Conservation (phyloP, 2,797 vertebrate species). For the Spheniscus humboldti region DNA sequence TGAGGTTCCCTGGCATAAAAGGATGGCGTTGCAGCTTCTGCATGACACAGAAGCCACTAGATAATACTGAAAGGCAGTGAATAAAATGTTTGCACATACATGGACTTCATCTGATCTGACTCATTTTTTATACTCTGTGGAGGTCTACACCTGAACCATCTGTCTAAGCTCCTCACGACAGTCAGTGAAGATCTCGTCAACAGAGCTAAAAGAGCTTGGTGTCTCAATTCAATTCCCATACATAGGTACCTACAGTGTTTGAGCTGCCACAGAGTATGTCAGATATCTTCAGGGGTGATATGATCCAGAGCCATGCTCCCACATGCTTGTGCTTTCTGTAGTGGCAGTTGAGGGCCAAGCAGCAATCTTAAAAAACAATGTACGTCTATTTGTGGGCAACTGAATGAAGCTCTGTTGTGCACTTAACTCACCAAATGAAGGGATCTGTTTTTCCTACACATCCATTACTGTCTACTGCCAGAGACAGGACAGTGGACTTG, state of each 20-base stretch:
- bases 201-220: neutral
- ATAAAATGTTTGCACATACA: neutral
- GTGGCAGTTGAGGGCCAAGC: neutral
- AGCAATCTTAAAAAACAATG: neutral
- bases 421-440: neutral
- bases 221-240: neutral
- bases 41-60: neutral
- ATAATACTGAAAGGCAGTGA: neutral
- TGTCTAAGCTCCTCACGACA: neutral
- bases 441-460: neutral
- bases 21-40: neutral
- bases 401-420: neutral
- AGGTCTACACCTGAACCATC: neutral
- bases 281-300: neutral
- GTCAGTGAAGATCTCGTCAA: neutral
- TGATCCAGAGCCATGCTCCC: neutral
- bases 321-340: neutral
- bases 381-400: rapidly evolving
- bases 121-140: rapidly evolving
- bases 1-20: neutral
- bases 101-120: neutral
- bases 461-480: neutral
- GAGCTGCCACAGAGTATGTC: neutral
- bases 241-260: neutral
- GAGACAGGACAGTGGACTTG: neutral